Evolutionary conservation across 2,113 vertebrate species (phyloP).

Genomic region (Oophaga pumilio): DNA sequence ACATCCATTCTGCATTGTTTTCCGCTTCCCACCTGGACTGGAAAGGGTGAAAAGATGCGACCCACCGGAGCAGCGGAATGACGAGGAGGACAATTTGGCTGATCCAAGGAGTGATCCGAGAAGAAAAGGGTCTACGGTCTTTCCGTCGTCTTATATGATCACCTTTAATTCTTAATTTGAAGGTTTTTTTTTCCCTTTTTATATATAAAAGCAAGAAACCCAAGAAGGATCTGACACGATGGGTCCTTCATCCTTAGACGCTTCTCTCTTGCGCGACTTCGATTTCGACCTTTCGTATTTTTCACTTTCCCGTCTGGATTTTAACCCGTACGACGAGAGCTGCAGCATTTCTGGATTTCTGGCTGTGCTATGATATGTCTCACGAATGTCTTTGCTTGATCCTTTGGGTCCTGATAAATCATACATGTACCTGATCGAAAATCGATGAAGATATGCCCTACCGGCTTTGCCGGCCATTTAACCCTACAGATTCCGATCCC

Average conservation of each 20-base stretch:
- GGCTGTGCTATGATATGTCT: conserved; percentile 27
- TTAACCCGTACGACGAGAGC: conserved; percentile 22
- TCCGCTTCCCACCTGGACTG: conserved; percentile 27
- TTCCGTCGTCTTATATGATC: not conserved
- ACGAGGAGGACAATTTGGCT: conserved; percentile 24
- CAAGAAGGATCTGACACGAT: not conserved
- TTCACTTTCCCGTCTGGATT: conserved; percentile 42
- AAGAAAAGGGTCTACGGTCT: not conserved
- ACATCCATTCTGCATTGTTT: conserved; percentile 43
- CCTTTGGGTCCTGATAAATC: conserved; percentile 14
- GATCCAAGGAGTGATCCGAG: not conserved
- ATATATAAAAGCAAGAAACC: not conserved
- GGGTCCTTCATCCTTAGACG: not conserved
- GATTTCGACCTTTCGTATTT: conserved; percentile 31
- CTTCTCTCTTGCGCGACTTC: not conserved
- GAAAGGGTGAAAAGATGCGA: conserved; percentile 45
- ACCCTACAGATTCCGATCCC: not conserved
- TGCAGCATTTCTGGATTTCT: conserved; percentile 41
- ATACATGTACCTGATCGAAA: not conserved
- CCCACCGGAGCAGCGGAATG: conserved; percentile 18
- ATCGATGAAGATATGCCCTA: not conserved
- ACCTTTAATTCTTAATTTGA: not conserved
- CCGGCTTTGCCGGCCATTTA: not conserved
- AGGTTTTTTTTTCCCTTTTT: not conserved
- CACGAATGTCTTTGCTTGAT: not conserved